A percentile compares a stretch with the other conserved stretches of the same genome.
These are phyloP conservation scores for Camponotus fellah DNA, from an alignment of 2,888 invertebrate genomes.

Conservation along the genomic window DNA sequence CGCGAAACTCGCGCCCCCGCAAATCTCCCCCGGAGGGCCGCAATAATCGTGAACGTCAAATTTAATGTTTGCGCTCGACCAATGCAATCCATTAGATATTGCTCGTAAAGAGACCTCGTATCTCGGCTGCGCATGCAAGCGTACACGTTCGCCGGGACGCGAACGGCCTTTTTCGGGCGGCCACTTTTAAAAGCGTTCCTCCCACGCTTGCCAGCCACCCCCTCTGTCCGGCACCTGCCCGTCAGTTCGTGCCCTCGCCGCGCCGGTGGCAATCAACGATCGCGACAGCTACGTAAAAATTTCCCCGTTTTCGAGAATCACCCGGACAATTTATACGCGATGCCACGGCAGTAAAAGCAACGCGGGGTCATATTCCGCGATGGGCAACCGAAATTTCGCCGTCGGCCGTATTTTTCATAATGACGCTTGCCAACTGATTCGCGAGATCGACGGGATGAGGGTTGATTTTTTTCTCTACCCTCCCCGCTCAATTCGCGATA, in stretches of 20 bases:
- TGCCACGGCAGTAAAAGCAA: constrained; percentile 14
- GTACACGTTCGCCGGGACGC: constrained; percentile 51
- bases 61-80: constrained; percentile 83
- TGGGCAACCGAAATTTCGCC: constrained; percentile 43
- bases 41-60: constrained; percentile 86
- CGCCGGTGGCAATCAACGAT: constrained; percentile 57
- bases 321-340: constrained; percentile 64
- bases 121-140: constrained; percentile 77
- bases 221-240: not conserved
- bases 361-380: constrained; percentile 54
- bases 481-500: not conserved
- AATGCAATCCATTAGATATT: constrained; percentile 86
- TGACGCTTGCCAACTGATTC: constrained; percentile 22
- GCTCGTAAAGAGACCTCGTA: constrained; percentile 85
- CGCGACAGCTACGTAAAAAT: constrained; percentile 65
- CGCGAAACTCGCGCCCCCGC: constrained; percentile 28
- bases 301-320: constrained; percentile 65
- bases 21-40: constrained; percentile 71
- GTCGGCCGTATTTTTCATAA: constrained; percentile 43
- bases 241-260: constrained; percentile 32
- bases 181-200: constrained; percentile 65
- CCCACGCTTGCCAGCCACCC: not conserved
- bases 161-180: constrained; percentile 56
- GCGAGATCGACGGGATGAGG: constrained; percentile 5
- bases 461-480: not conserved